Base-by-base conservation (phyloP, 2,888 invertebrate genomes). In the Stenurella melanura region DNA sequence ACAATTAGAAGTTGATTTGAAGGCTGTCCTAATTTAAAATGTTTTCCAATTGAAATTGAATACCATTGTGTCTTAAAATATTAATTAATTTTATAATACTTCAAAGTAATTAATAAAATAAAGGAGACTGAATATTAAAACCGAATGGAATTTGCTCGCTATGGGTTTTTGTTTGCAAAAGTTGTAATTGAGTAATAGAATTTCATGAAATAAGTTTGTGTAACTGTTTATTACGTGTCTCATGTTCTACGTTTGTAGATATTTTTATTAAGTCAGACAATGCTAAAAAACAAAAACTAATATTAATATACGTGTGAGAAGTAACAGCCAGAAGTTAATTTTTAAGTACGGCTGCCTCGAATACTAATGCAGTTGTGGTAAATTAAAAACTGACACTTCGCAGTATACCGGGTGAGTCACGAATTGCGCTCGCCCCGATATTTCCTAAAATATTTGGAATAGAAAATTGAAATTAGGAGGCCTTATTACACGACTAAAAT, bases 141-240 rank as follows among this genome's bases (percentile, higher is more conserved):
- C 50, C 50, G n/a, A 50, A 50, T 42, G n/a, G 12, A n/a, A n/a
- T 50, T 50, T 50, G 15, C 6, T 50, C 50, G 6, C 17, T n/a
- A 0, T 21, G 19, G 12, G 50, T 50, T 50, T 50, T 15, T n/a
- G 50, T 6, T 50, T n/a, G 15, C n/a, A n/a, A n/a, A 50, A 50
- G 50, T 50, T 50, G 50, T 50, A 50, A 50, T n/a, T 50, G 50
- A 50, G 50, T 50, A n/a, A n/a, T 50, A 50, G n/a, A 50, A n/a
- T 50, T 50, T 7, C n/a, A 50, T n/a, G 50, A 50, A 50, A 50
- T 50, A 50, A 50, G 50, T 50, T 50, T 50, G 50, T 15, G n/a
- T 42, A 12, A 42, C 42, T 42, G 42, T 42, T 42, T 42, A 42
- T 11, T 12, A 42, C n/a, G 50, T 50, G n/a, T 50, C n/a, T 50